Percentiles rank a stretch among this genome's conserved stretches.
Evolutionary conservation across 2,888 invertebrate species (phyloP).

Genomic region (Anodontia alba): DNA sequence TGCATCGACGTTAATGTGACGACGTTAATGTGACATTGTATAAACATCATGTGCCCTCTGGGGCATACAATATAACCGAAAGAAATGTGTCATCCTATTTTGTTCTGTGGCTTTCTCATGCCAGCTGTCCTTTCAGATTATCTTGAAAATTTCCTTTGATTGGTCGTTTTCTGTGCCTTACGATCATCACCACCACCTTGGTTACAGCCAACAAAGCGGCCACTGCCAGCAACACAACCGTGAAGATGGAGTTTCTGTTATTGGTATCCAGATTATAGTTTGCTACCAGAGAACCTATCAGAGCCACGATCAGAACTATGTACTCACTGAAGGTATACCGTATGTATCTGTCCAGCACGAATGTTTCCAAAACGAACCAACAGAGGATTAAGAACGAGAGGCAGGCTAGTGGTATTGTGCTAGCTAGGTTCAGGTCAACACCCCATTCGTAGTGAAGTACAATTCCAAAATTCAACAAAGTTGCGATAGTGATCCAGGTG

Average conservation of each 20-base stretch:
- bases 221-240: constrained; percentile 29
- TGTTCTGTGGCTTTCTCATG: constrained; percentile 14
- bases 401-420: constrained; percentile 73
- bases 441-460: constrained; percentile 70
- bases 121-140: constrained; percentile 28
- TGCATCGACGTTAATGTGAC: too few species aligned
- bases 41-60: too few species aligned
- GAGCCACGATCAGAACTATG: constrained; percentile 71
- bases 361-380: constrained; percentile 77
- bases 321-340: constrained; percentile 77
- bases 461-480: constrained; percentile 76
- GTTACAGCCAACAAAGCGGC: constrained; percentile 37
- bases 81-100: too few species aligned
- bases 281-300: constrained; percentile 68
- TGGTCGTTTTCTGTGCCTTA: constrained; percentile 52
- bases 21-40: too few species aligned
- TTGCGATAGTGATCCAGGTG: constrained; percentile 78
- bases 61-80: too few species aligned
- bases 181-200: constrained; percentile 56
- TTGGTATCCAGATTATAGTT: constrained; percentile 57
- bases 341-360: constrained; percentile 74
- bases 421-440: constrained; percentile 55
- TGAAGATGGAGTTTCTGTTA: constrained; percentile 52
- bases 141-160: constrained; percentile 37
- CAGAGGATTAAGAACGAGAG: constrained; percentile 67